Evolutionary conservation across 2,888 invertebrate species (phyloP), one percentile per base, ranked within the genome.

Genomic region (Pheosia gnoma): DNA sequence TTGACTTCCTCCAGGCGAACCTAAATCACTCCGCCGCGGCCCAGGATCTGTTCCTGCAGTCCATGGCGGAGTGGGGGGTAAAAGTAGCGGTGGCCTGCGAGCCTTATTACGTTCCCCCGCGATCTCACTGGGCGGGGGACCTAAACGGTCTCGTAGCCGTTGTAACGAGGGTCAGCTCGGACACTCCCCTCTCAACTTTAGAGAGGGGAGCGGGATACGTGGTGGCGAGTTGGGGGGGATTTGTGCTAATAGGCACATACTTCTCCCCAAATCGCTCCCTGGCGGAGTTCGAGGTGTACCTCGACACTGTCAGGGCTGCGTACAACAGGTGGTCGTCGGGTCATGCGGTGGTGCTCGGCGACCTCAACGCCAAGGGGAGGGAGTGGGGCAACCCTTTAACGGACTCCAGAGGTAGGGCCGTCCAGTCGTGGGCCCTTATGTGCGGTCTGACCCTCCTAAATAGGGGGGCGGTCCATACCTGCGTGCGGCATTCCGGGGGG

Each of bases 201-300:
- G 7, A 55, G 36, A 43, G 61, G 58, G 67, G 66, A 0, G 54
- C 43, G 3, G 72, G 76, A 0, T 69, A 49, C 11, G 69, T 72
- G 0, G 62, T 64, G 0, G 64, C 47, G 3, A 9, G 5, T 0
- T 9, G 61, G 52, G 60, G 59, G 5, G 61, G 55, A 2, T 25
- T 63, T 0, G 49, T 58, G 0, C 4, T 72, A 0, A 11, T 74
- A 0, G 72, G 69, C 0, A 65, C 60, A 0, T 77, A 75, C 43
- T 74, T 72, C 61, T 71, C 72, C 0, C 75, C 74, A 0, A 75
- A 71, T 36, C 57, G 67, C 7, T 45, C 49, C 5, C 60, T 73
- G 5, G 58, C 65, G 0, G 70, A 77, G 4, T 75, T 72, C 10
- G 73, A 74, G 54, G 36, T 4, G 7, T 66, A 67, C 5, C 62